phyloP scores from a whole-genome alignment of 2,113 vertebrate genomes.

The Columba livia region DNA sequence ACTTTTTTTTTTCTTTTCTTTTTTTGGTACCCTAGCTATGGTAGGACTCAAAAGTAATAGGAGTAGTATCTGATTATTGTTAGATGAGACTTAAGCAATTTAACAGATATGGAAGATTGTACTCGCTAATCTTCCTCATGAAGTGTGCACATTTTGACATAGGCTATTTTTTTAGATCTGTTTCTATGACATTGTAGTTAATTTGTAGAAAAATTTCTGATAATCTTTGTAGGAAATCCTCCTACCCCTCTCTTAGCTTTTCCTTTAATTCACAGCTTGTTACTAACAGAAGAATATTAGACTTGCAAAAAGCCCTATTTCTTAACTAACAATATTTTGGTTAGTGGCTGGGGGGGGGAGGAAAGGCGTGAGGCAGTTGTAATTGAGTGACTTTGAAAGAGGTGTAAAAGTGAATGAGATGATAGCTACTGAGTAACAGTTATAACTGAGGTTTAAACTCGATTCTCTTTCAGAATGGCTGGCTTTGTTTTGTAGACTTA shows the following conservation, averaged over 20 bases:
- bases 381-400: not conserved
- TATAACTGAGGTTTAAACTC: not conserved
- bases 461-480: not conserved
- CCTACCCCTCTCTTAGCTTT: not conserved
- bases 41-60: not conserved
- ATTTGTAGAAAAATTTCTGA: not conserved
- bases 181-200: not conserved
- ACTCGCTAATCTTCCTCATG: not conserved
- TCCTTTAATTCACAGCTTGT: not conserved
- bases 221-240: not conserved
- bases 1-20: not conserved
- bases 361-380: not conserved
- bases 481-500: not conserved
- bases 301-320: not conserved
- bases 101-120: not conserved
- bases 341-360: fast-evolving
- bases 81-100: not conserved
- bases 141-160: not conserved
- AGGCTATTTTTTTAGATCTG: not conserved
- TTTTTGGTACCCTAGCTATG: not conserved
- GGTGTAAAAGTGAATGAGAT: not conserved
- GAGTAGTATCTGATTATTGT: not conserved
- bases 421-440: not conserved
- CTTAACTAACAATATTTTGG: not conserved
- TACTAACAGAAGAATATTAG: not conserved